Evolutionary conservation across 2,888 invertebrate genomes (phyloP).

Genomic region (Holacanthella duospinosa): DNA sequence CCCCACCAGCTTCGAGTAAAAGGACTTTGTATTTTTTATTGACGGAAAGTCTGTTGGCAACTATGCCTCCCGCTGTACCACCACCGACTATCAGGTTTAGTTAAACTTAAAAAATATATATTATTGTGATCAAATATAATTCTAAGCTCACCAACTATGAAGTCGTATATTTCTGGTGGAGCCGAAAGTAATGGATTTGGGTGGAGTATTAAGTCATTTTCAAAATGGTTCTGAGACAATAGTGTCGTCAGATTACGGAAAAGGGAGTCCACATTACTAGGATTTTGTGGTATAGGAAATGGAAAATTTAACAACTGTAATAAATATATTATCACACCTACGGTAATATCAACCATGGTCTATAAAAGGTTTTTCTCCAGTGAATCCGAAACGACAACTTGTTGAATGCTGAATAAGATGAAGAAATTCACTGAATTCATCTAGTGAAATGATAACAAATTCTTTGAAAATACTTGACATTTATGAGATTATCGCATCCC

Average conservation of each 20-base stretch:
- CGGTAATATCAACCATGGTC: background rate
- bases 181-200: background rate
- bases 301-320: background rate
- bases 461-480: no score
- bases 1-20: background rate
- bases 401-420: no score
- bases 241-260: background rate
- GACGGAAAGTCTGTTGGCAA: background rate
- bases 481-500: no score
- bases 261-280: background rate
- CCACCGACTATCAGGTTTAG: background rate
- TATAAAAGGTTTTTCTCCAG: no score
- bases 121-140: background rate
- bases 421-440: no score
- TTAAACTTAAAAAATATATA: background rate
- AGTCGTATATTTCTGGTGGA: conserved; percentile 2
- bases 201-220: background rate
- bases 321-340: background rate
- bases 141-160: background rate
- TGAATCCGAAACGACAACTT: no score
- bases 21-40: background rate
- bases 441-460: no score
- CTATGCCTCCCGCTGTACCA: background rate
- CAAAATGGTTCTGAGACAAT: background rate
- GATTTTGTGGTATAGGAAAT: background rate